Conservation (phyloP, 2,888 invertebrate genomes). For the Melipona beecheii region DNA sequence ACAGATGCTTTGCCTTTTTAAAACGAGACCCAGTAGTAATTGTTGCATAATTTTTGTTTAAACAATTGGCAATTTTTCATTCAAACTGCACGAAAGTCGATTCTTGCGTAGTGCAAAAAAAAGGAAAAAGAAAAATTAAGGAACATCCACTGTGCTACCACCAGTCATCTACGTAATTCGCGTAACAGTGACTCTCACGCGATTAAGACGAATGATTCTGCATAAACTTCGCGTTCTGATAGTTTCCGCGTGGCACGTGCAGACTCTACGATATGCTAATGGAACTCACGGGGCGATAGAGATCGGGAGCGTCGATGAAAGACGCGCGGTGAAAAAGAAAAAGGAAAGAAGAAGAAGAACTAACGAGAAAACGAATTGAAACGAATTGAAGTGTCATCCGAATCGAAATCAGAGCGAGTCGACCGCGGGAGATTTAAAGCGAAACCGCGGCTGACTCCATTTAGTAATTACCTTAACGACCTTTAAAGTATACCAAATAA, state of each 20-base stretch:
- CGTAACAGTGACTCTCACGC: background rate
- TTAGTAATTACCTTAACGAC: slow-evolving; percentile 74
- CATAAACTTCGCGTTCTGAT: slow-evolving; percentile 13
- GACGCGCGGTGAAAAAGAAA: too few relatives aligned
- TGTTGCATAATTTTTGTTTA: too few relatives aligned
- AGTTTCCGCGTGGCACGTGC: background rate
- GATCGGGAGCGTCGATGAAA: too few relatives aligned
- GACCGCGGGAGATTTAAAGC: slow-evolving; percentile 59
- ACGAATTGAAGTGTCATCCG: background rate
- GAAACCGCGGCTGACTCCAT: slow-evolving; percentile 65
- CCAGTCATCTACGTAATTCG: slow-evolving; percentile 1
- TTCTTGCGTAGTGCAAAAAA: background rate
- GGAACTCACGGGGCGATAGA: background rate
- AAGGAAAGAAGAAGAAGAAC: background rate
- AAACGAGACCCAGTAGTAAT: too few relatives aligned
- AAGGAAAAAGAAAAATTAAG: background rate
- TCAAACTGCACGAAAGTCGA: too few relatives aligned
- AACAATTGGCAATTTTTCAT: too few relatives aligned
- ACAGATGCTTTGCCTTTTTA: too few relatives aligned
- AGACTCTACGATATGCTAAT: background rate
- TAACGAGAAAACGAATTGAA: background rate
- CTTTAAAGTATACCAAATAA: slow-evolving; percentile 59
- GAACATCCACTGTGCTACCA: background rate
- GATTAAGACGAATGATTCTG: slow-evolving; percentile 14
- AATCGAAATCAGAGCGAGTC: slow-evolving; percentile 66